Evolutionary conservation across 2,888 invertebrate species (phyloP), one percentile per base, ranked within the genome.

Genomic region (Eilema griseolum): DNA sequence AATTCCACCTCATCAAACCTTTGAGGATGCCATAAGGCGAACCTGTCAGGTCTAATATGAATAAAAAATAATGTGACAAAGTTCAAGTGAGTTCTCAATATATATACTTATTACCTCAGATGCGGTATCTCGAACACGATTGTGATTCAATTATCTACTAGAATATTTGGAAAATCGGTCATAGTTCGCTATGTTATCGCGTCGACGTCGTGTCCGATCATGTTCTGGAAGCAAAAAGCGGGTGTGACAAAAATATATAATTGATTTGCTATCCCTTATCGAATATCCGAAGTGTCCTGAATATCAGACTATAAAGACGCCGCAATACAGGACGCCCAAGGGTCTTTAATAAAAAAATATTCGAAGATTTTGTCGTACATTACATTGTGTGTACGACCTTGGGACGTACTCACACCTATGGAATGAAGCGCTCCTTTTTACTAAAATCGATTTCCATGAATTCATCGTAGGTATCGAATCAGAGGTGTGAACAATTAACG

Each of bases 261-360:
- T 37, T 62, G 62, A 62, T 41, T 62, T 37, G 37, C 62, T 23
- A 14, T 24, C 57, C 66, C 69, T 41, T 68, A 59, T 64, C 56
- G 33, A 65, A 69, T 69, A 65, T 14, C 46, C 14, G 26, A 61
- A 61, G 33, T 37, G 56, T 61, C 66, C 61, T 28, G 56, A 61
- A 66, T 66, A 52, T 70, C 61, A 57, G 46, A 60, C 65, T 65
- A 60, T 46, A 37, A 31, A 66, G 23, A 41, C 24, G 20, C 59
- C 59, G 57, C 31, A 33, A 24, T n/a, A 57, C 52, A 41, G 64
- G 57, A 69, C 46, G 31, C 61, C 33, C 61, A 65, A 52, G 69
- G 69, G 60, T 46, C 23, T 65, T 69, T 41, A 57, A 69, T 59
- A 64, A 64, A 69, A 46, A 69, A 64, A 64, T 59, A 62, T 62